Percentiles rank a stretch among this genome's conserved stretches.
Conservation (phyloP, 2,888 invertebrate genomes). For the Leptarthrus brevirostris region DNA sequence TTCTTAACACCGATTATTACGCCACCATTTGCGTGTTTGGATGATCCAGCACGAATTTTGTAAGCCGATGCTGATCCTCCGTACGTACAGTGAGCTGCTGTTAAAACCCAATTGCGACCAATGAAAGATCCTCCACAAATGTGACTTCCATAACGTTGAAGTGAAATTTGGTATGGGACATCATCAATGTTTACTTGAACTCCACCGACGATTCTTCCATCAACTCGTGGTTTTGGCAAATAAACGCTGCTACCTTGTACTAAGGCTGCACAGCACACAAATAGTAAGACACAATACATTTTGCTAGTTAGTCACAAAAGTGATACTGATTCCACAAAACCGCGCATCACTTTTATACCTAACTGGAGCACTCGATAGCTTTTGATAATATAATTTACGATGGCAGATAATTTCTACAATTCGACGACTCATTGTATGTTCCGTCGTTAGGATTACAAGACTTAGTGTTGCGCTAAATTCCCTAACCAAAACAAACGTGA, state of each 20-base stretch:
- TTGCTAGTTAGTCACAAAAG: not conserved
- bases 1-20: slow-evolving; percentile 59
- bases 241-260: not conserved
- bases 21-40: slow-evolving; percentile 62
- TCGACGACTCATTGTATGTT: no score
- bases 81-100: slow-evolving; percentile 67
- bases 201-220: slow-evolving; percentile 68
- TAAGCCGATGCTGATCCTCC: slow-evolving; percentile 50
- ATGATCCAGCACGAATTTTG: slow-evolving; percentile 65
- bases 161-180: slow-evolving; percentile 68
- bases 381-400: no score
- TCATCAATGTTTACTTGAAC: slow-evolving; percentile 62
- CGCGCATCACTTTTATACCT: not conserved
- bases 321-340: not conserved
- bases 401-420: no score
- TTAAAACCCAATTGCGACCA: slow-evolving; percentile 62
- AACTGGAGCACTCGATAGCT: not conserved
- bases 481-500: no score
- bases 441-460: no score
- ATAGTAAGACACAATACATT: slow-evolving; percentile 27
- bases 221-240: slow-evolving; percentile 39
- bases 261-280: not conserved
- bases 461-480: no score
- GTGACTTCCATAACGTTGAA: slow-evolving; percentile 63
- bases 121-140: slow-evolving; percentile 68